Evolutionary conservation across 2,888 invertebrate species (phyloP), one percentile per base, ranked within the genome.

Genomic region (Chymomyza caudatula): DNA sequence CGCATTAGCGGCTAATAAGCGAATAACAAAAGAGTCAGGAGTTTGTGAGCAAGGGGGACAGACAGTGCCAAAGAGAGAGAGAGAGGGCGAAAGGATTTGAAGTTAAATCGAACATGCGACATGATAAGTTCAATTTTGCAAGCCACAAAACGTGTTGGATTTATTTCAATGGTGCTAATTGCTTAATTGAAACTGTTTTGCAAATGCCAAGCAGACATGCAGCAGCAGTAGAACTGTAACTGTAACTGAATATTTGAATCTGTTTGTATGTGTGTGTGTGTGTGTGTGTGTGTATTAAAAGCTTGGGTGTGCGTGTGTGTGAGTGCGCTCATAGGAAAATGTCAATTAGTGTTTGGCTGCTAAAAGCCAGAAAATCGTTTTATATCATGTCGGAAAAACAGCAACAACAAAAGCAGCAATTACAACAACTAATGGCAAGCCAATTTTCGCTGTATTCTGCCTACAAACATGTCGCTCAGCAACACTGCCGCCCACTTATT

Each of bases 111-210:
- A 19, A 19, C 47, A 47, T 17, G 80, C 77, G 77, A 79, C 80
- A 79, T 25, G 17, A 25, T 20, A 53, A 53, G 19, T 79, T 79
- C 69, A 79, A 70, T 77, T 47, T 82, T 79, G 81, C 84, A 86
- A 78, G 86, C 82, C 84, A 76, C 82, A 84, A 84, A 84, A 81
- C 86, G 85, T 84, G 85, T 84, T 86, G 81, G 78, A 84, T 82
- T 86, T 86, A 81, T 86, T 82, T 86, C 86, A 81, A 85, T 85
- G 74, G 82, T 76, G 85, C 85, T 85, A 83, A 83, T 83, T 79
- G 85, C 85, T 85, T 83, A 86, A 86, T 83, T 83, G 86, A 83
- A 83, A 85, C 76, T 79, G 74, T 86, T 84, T 85, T 81, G 74
- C 80, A 82, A 76, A 80, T 69, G 71, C 83, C 85, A 80, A 71